phyloP scores from a whole-genome alignment of 2,113 vertebrate species.

The Ardeotis arabs region DNA sequence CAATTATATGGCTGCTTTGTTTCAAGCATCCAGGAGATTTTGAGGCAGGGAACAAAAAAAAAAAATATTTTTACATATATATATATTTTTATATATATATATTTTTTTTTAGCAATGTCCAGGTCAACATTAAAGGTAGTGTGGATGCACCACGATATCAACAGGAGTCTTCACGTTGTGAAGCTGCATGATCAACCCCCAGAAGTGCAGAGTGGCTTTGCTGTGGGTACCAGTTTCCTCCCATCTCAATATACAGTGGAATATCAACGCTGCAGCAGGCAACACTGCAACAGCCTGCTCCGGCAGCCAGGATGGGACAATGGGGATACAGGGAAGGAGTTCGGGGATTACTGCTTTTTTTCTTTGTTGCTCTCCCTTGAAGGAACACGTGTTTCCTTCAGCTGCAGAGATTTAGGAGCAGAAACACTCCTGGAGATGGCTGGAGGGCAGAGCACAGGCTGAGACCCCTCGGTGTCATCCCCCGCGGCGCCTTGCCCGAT shows the following conservation, averaged over 20 bases:
- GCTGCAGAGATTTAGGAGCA: background rate
- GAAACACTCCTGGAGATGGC: background rate
- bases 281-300: fast-evolving
- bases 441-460: background rate
- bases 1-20: fast-evolving
- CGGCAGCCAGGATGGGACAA: background rate
- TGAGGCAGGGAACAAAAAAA: background rate
- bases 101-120: background rate
- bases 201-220: background rate
- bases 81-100: no score
- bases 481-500: fast-evolving
- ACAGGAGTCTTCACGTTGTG: fast-evolving
- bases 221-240: fast-evolving
- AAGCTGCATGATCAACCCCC: background rate
- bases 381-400: background rate
- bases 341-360: background rate
- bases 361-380: background rate
- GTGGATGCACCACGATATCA: fast-evolving
- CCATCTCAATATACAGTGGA: fast-evolving
- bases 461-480: background rate
- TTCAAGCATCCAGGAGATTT: background rate
- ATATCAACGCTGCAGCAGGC: fast-evolving
- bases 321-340: background rate
- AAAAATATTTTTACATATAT: no score
- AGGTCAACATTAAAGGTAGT: background rate